Evolutionary conservation across 2,888 invertebrate species (phyloP), one percentile per base, ranked within the genome.

Genomic region (Drosophila incognita): DNA sequence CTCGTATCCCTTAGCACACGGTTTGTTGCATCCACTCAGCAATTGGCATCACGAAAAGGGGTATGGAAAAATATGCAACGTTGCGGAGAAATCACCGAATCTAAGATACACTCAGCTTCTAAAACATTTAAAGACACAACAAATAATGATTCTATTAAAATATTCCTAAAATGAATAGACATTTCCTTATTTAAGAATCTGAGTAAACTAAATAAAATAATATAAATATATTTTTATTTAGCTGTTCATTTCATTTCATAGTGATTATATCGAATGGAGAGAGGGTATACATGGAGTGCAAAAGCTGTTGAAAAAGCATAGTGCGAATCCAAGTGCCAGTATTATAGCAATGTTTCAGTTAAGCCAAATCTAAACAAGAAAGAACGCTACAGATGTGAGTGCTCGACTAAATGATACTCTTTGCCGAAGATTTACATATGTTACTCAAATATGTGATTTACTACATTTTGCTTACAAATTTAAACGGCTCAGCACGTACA

Each of bases 11-110:
- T 58, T 31, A 46, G 51, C 73, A 69, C 77, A 81, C 75, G 87
- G 79, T 83, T 82, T 84, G 82, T 81, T 87, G 86, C 87, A 87
- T 86, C 79, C 87, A 87, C 84, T 87, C 84, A 84, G 81, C 81
- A 85, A 68, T 75, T 79, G 78, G 79, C 77, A 78, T 83, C 76
- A 76, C 73, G 66, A 67, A n/a, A 42, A 72, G 66, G 52, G 35
- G 54, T 57, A 57, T 24, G n/a, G 36, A 49, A 38, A 58, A 69
- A 57, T 51, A 35, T 33, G 24, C 11, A 13, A 27, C 4, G 2
- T 27, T 29, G 15, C 10, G 21, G 29, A 11, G n/a, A 33, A 4
- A 10, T 13, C 48, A 57, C 51, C 75, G 53, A 67, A 36, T 2
- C 15, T 10, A 2, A 15, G 15, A 48, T 49, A 61, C 73, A 56